A percentile compares a stretch with the other conserved stretches of the same genome.
These are phyloP conservation scores for Garra rufa DNA, from an alignment of 2,113 vertebrate species.

Conservation along the genomic window DNA sequence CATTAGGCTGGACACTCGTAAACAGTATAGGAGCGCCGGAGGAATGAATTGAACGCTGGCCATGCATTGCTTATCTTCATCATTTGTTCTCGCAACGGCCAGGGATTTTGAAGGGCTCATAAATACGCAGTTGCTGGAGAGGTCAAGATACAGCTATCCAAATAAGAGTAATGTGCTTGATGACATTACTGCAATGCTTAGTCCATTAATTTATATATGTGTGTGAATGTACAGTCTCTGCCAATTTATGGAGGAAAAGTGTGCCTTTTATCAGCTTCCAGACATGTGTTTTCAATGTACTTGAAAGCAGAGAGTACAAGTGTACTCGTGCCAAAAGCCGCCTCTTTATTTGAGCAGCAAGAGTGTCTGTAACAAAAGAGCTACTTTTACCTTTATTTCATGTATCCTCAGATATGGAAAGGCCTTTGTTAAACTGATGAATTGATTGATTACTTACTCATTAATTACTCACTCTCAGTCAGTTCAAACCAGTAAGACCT, in stretches of 20 bases:
- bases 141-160: slow-evolving; percentile 52
- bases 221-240: slow-evolving; percentile 45
- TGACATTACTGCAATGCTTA: slow-evolving; percentile 50
- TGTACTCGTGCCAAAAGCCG: slow-evolving; percentile 55
- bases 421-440: slow-evolving; percentile 15
- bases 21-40: slow-evolving; percentile 4
- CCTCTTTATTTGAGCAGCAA: slow-evolving; percentile 50
- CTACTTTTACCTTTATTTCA: slow-evolving; percentile 32
- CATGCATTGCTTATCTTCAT: slow-evolving; percentile 52
- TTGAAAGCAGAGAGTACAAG: slow-evolving; percentile 66
- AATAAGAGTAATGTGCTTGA: slow-evolving; percentile 58
- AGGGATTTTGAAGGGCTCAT: slow-evolving; percentile 47
- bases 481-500: too few species aligned
- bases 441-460: too few species aligned
- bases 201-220: slow-evolving; percentile 52
- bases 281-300: slow-evolving; percentile 78
- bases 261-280: slow-evolving; percentile 73
- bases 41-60: slow-evolving; percentile 47
- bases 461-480: too few species aligned
- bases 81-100: slow-evolving; percentile 38
- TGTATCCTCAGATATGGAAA: slow-evolving; percentile 14
- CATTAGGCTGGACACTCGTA: slow-evolving; percentile 36
- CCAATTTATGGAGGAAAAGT: slow-evolving; percentile 70
- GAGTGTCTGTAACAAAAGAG: slow-evolving; percentile 29
- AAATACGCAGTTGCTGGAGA: slow-evolving; percentile 46